Evolutionary conservation across 1,140 invertebrate genomes (phyloP), one percentile per base, ranked within the genome.

Genomic region (Vanessa atalanta): DNA sequence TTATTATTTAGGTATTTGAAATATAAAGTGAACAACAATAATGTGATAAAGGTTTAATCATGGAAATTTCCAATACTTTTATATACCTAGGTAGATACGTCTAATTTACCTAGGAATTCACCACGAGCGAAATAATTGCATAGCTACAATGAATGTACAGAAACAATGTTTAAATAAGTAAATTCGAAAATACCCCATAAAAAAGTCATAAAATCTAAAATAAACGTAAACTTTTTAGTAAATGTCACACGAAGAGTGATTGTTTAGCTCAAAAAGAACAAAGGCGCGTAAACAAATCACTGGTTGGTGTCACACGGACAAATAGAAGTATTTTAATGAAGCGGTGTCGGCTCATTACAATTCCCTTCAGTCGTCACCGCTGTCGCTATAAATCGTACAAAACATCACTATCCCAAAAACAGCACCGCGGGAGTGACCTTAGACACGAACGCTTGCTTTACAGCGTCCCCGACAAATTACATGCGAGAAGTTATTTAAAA

Each of bases 321-420:
- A 89, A 90, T 88, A 77, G 78, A 87, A 89, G 75, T 86, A 92
- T 92, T 90, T 92, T 92, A 92, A 92, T 90, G 90, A 92, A 85
- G 80, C 82, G 67, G 69, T 78, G 73, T 23, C 74, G 77, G 72
- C 82, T 86, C 84, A 88, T 88, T 89, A 91, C 88, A 82, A 87
- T 83, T 89, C 86, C 83, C 82, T 76, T 67, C 75, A 77, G 83
- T 83, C 79, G 80, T 82, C 79, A 77, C 74, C 73, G 67, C 72
- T 78, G 78, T 72, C 66, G 47, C 76, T 77, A 86, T 86, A 91
- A 89, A 87, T 88, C 76, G 76, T 61, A 74, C 50, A 76, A 78
- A 82, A 83, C 76, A 70, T 83, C 81, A 72, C 70, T 75, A 83
- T 70, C 76, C 78, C 75, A 82, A 81, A 87, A 91, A 89, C 83